These are phyloP conservation scores for Pygoscelis antarcticus DNA, from an alignment of 2,113 vertebrate species.

Conservation along the genomic window DNA sequence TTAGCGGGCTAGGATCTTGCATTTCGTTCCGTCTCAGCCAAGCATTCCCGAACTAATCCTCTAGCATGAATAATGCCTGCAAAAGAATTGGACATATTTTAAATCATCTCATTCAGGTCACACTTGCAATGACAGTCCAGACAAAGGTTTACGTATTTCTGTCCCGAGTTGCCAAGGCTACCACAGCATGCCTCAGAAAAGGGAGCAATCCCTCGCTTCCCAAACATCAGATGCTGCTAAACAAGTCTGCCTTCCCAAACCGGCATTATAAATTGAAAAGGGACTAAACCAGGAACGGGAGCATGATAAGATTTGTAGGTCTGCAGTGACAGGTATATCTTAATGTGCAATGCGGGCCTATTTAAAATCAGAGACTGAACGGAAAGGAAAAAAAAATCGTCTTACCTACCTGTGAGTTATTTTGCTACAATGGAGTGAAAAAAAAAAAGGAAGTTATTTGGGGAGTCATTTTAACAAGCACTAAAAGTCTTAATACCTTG, in stretches of 20 bases:
- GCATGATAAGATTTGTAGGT: not conserved
- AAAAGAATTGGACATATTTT: not conserved
- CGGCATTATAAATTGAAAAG: not conserved
- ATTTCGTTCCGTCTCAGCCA: conserved; percentile 96
- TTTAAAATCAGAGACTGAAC: not conserved
- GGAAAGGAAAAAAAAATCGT: not conserved
- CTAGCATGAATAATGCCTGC: conserved; percentile 96
- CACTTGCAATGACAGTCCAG: not conserved
- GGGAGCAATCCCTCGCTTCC: not conserved
- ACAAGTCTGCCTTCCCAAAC: not conserved
- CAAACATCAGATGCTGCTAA: not conserved
- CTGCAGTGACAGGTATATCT: not conserved
- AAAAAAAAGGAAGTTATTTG: not conserved
- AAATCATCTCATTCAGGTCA: not conserved
- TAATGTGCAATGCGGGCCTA: not conserved
- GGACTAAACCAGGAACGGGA: not conserved
- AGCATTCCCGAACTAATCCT: conserved; percentile 93
- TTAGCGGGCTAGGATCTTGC: conserved; percentile 87
- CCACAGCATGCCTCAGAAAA: not conserved
- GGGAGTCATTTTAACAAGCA: not conserved
- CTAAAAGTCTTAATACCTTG: not conserved
- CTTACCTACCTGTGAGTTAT: not conserved
- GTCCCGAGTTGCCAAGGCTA: not conserved
- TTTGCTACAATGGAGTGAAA: not conserved
- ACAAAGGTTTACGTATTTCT: not conserved